phyloP scores from a whole-genome alignment of 2,113 vertebrate species.

The Vidua chalybeata region DNA sequence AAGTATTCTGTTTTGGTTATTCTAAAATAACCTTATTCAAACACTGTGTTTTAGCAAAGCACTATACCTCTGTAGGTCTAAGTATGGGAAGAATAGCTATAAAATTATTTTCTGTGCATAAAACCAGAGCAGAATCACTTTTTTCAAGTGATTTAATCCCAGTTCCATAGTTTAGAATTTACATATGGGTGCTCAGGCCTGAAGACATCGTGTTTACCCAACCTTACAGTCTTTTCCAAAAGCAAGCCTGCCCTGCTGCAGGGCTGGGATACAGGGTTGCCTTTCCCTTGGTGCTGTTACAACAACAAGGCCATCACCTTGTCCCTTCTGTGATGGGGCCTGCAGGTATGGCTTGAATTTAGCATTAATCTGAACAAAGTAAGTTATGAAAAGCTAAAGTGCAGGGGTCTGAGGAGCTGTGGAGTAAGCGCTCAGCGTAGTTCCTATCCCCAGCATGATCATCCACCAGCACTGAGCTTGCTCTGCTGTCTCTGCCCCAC shows the following conservation, averaged over 20 bases:
- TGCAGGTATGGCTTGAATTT: background rate
- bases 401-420: background rate
- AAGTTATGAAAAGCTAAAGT: background rate
- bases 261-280: background rate
- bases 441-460: accelerated
- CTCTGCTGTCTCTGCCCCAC: background rate
- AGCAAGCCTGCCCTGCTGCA: background rate
- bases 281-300: background rate
- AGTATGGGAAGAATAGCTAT: background rate
- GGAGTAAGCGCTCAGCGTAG: accelerated
- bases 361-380: background rate
- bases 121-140: background rate
- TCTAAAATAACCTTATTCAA: background rate
- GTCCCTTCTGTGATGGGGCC: background rate
- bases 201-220: background rate
- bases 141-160: background rate
- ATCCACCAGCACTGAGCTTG: background rate
- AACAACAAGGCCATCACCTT: background rate
- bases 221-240: background rate
- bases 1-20: background rate
- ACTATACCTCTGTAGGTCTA: background rate
- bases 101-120: background rate
- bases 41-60: background rate
- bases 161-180: background rate
- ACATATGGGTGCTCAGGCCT: background rate